Base-by-base conservation (phyloP, 1,140 invertebrate species). In the Caenorhabditis remanei region DNA sequence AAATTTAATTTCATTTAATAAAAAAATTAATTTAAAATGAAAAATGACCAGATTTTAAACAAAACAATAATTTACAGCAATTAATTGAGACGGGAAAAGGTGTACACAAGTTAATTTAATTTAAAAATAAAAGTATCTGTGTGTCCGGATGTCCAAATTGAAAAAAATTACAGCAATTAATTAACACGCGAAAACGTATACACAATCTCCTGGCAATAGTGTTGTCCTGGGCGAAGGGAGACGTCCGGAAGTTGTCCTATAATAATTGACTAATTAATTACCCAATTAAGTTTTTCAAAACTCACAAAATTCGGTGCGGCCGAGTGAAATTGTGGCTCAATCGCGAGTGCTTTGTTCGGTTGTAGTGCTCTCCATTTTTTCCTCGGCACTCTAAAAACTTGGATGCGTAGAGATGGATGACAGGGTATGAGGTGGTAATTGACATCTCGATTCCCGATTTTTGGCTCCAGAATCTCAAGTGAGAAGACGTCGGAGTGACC, bases 251-350 rank as follows among this genome's bases (percentile, higher is more conserved):
- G n/a, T 79, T n/a, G 2, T 50, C 71, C 71, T 79, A 6, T 53
- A 79, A 71, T 6, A 16, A 50, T 50, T 50, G 1, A 50, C 4
- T 50, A 11, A 50, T 50, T 4, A 16, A 50, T 50, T n/a, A n/a
- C n/a, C n/a, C n/a, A n/a, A n/a, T n/a, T n/a, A n/a, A n/a, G n/a
- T n/a, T n/a, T n/a, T n/a, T n/a, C n/a, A n/a, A 19, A 56, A 85
- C 85, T 71, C 41, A 85, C 85, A 46, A 71, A 85, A 50, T 85
- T 85, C 16, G 67, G 58, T 40, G 85, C 85, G 3, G 85, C 85
- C 46, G 48, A 71, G 24, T 85, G 85, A 8, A 55, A 85, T 56
- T 85, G 85, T n/a, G 85, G 63, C 67, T 85, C 85, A 56, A 85
- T 85, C 9, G 85, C 85, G 14, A 85, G 13, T 40, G 63, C 85